phyloP scores from a whole-genome alignment of 1,140 invertebrate genomes.

The Anadara kagoshimensis region DNA sequence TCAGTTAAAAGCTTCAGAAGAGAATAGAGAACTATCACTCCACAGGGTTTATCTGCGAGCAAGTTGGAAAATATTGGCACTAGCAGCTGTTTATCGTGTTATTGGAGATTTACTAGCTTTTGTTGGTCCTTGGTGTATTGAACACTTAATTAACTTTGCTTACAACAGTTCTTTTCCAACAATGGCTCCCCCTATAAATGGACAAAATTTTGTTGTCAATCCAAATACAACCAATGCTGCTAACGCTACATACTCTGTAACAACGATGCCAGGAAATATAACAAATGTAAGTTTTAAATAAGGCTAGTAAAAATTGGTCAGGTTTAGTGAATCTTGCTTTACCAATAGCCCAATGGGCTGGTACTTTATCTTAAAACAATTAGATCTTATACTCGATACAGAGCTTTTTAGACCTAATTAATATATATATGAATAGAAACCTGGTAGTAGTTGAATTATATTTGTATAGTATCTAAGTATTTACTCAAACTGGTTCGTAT shows the following conservation, averaged over 20 bases:
- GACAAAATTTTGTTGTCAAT: not conserved
- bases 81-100: slow-evolving; percentile 85
- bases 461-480: too few species aligned
- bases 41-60: slow-evolving; percentile 78
- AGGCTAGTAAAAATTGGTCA: too few species aligned
- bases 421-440: too few species aligned
- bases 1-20: slow-evolving; percentile 31
- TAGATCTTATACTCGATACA: too few species aligned
- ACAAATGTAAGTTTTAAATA: not conserved
- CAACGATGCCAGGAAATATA: not conserved
- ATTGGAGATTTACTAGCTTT: slow-evolving; percentile 85
- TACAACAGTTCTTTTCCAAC: slow-evolving; percentile 67
- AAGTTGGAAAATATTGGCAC: slow-evolving; percentile 88
- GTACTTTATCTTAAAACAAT: too few species aligned
- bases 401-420: too few species aligned
- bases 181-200: not conserved
- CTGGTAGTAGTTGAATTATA: too few species aligned
- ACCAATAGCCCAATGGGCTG: too few species aligned
- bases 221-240: not conserved
- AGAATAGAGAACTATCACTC: slow-evolving; percentile 57
- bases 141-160: slow-evolving; percentile 80
- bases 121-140: slow-evolving; percentile 85
- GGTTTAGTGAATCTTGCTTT: too few species aligned
- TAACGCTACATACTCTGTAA: not conserved
- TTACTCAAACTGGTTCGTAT: too few species aligned